Base-by-base conservation (phyloP, 2,113 vertebrate genomes). In the Tupaia chinensis region DNA sequence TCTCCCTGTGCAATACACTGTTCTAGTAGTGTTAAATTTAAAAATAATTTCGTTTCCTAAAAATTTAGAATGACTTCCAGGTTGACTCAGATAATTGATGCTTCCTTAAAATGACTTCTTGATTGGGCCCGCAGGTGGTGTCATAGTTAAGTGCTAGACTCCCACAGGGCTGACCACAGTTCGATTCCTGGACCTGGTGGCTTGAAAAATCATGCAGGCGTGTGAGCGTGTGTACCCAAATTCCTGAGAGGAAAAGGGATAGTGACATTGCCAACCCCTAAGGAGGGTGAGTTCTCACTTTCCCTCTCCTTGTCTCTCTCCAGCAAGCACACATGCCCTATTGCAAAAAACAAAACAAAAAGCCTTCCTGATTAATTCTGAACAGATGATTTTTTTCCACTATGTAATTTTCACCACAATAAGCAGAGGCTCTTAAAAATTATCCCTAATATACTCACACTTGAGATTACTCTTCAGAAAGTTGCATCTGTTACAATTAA, bases 41-140 rank as follows among this genome's bases (percentile, higher is more conserved):
- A 93, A 86, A 82, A 82, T 61, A 77, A 90, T 83, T 96, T 89
- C 3, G 5, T 83, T 74, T 69, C 44, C n/a, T 85, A 89, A 63
- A 23, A 80, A 32, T 73, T 80, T 81, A 44, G 44, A 95, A 86
- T 82, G 32, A 68, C 15, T 66, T 87, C 72, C 92, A 60, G 32
- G 69, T 65, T 92, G 61, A 95, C 72, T 95, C 80, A 94, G 83
- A 72, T 70, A 87, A 69, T 65, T 74, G 63, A 84, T 32, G 13
- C 70, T 63, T 85, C 88, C 90, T 93, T 73, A 23, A 72, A 91
- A 74, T 58, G 32, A 8, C 91, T 86, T 80, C 76, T 7, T 17
- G 69, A 11, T 92, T 81, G 58, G 11, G 44, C 44, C 44, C 2
- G 44, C 44, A 44, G 44, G 44, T 44, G 44, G 44, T 44, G 44